Evolutionary conservation across 1,140 invertebrate genomes (phyloP), one percentile per base, ranked within the genome.

Genomic region (Steinernema khuongi): DNA sequence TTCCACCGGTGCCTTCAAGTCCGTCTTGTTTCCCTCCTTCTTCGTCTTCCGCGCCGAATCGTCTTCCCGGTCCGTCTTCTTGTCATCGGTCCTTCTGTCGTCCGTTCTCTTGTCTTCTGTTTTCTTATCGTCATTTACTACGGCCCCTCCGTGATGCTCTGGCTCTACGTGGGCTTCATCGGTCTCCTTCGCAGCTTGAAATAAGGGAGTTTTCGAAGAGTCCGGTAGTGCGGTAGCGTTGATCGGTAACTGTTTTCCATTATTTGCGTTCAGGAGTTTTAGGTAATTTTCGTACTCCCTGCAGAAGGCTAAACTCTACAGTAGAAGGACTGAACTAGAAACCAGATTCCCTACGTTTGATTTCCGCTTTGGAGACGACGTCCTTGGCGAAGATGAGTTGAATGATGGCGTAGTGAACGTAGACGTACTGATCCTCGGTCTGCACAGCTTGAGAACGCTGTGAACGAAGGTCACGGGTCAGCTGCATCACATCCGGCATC

Each of bases 381-480:
- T 2, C 26, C 19, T 60, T 60, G 22, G 26, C 26, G 50, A 17
- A 18, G 17, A 73, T 75, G 7, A 30, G 68, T 29, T 73, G 72
- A 72, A 73, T 32, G 1, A 73, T 11, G 4, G 72, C 72, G 69
- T 73, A 75, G 68, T 75, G 72, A 22, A 75, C 72, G 33, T 77
- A 78, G 14, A 78, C 78, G 50, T 79, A 81, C 31, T 78, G 77
- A 44, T 78, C 77, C 30, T 78, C 77, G 11, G 77, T 78, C 66
- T 78, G 77, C 14, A 78, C 78, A 17, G 77, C 77, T 60, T 80
- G 69, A 50, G 41, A 11, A 7, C 77, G 77, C 30, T 78, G 77
- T 7, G 31, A 41, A n/a, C 77, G 77, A 17, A 78, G 44, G n/a
- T 77, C 30, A 22, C 31, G 19, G 1, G 79, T 31, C 4, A 78